Base-by-base conservation (phyloP, 1,140 invertebrate species). In the Helicoverpa zea region DNA sequence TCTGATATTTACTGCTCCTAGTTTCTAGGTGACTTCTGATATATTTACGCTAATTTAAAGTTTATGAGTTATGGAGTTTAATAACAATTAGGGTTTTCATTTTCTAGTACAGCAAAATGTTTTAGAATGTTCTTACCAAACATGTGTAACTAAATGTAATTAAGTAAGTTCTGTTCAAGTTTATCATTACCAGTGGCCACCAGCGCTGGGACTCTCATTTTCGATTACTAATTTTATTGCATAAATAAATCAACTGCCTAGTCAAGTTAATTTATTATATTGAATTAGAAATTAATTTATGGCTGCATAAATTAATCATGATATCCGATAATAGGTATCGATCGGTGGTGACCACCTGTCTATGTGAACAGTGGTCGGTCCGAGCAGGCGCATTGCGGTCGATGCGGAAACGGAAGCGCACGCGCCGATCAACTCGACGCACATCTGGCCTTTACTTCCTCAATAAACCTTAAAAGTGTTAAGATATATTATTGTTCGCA, bases 401-500 rank as follows among this genome's bases (percentile, higher is more conserved):
- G 54, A 83, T 79, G 80, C 84, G 90, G 90, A 92, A 92, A 87
- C 92, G 92, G 92, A 94, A 91, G 89, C 87, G 83, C 88, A 90
- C 90, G 88, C 89, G 89, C 83, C 82, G 80, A 87, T 89, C 86
- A 87, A 90, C 89, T n/a, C 52, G 35, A 35, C 73, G 10, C 29
- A 23, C 90, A 92, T 88, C 90, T 92, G 92, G 88, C 88, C 84
- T 84, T 84, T 86, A 88, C 90, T 87, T 92, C 91, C 92, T 90
- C 83, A 87, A 89, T 87, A 92, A 93, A 85, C 92, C 92, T 85
- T 93, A 93, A 79, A 91, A 94, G 90, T 94, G 91, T 86, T 81
- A 23, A 80, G 14, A 72, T 64, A 59, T 30, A 61, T 72, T 47
- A 61, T 16, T n/a, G 51, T 66, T 54, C 29, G 29, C 63, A 73